Percentiles rank a stretch among this genome's conserved stretches.
These are phyloP conservation scores for Glareola pratincola DNA, from an alignment of 2,113 vertebrate genomes.

Conservation along the genomic window DNA sequence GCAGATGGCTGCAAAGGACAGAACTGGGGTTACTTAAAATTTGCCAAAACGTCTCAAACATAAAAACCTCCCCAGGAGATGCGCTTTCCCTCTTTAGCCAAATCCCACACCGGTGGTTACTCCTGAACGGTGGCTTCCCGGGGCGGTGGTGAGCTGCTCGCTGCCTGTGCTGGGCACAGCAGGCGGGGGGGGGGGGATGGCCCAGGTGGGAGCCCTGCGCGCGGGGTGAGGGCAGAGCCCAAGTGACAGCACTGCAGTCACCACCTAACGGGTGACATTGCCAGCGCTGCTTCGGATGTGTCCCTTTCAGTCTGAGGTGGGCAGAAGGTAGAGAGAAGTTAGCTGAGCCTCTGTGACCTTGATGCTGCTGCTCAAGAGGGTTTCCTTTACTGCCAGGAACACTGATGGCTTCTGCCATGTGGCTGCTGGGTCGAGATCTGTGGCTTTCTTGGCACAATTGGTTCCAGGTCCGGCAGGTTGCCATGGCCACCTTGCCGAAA, in stretches of 20 bases:
- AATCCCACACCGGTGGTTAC: background rate
- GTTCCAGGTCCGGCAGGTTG: background rate
- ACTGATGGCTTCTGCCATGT: background rate
- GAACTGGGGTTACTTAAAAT: background rate
- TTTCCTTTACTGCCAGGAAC: background rate
- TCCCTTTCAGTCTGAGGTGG: background rate
- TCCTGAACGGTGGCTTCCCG: background rate
- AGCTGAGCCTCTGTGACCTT: background rate
- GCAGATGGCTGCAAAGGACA: background rate
- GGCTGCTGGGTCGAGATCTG: background rate
- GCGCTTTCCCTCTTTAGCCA: background rate
- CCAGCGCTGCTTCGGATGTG: accelerated
- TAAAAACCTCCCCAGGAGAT: background rate
- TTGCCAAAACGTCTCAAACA: background rate
- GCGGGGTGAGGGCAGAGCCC: background rate
- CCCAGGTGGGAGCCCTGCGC: background rate
- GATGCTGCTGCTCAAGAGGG: background rate
- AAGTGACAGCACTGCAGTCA: background rate
- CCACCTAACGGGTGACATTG: background rate
- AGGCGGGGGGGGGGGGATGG: background rate
- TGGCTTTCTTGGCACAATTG: background rate
- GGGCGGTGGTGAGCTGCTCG: background rate
- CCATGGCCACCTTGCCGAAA: accelerated
- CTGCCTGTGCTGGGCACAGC: background rate
- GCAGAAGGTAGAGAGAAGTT: background rate